These are phyloP conservation scores for Pyrgilauda ruficollis DNA, from an alignment of 2,113 vertebrate genomes.

Conservation along the genomic window DNA sequence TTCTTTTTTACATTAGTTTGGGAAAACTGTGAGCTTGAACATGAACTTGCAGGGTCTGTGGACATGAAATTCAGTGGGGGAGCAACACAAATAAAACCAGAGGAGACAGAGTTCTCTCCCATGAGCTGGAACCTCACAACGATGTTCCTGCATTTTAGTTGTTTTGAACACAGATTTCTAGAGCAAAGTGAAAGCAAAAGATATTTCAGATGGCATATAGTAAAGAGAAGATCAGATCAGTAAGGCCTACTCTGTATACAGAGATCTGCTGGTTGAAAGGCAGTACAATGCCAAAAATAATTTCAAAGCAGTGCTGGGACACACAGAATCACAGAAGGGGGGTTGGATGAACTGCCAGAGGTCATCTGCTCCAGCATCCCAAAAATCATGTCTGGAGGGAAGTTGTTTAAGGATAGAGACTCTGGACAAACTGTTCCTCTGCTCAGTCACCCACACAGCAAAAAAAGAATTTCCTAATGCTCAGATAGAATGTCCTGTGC, in stretches of 20 bases:
- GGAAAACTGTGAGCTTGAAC: neutral
- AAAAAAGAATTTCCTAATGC: neutral
- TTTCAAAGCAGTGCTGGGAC: neutral
- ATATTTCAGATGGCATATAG: neutral
- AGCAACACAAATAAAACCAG: neutral
- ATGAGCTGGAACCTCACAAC: neutral
- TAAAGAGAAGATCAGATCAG: neutral
- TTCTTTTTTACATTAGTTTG: neutral
- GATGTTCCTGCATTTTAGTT: neutral
- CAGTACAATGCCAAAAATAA: neutral
- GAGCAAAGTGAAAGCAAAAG: neutral
- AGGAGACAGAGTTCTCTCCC: neutral
- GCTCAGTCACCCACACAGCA: neutral
- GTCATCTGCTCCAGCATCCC: neutral
- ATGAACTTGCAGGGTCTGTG: neutral
- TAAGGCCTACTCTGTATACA: neutral
- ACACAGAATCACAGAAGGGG: neutral
- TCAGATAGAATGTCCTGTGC: neutral
- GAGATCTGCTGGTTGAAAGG: neutral
- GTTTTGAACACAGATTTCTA: neutral
- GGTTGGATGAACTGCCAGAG: neutral
- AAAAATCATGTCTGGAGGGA: rapidly evolving
- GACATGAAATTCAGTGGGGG: neutral
- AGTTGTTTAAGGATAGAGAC: neutral
- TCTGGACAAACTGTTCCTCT: neutral